A percentile compares a stretch with the other conserved stretches of the same genome.
These are phyloP conservation scores for Tanaodytes sp. DNA, from an alignment of 2,888 invertebrate genomes.

Conservation along the genomic window DNA sequence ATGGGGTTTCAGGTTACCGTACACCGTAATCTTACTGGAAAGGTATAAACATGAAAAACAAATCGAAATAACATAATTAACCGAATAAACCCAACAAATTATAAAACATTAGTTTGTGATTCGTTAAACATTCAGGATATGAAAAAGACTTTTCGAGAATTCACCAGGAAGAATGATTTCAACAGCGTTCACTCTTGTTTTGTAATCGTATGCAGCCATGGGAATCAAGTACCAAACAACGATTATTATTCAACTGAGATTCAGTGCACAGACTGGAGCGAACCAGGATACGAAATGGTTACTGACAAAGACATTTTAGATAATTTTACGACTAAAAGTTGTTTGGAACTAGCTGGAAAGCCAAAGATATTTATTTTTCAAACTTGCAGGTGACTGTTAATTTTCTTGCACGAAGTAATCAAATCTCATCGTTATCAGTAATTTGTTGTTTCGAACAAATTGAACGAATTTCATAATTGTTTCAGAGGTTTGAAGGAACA, in stretches of 20 bases:
- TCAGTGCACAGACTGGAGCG: constrained; percentile 58
- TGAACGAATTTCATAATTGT: too few relatives aligned
- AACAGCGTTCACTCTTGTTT: constrained; percentile 66
- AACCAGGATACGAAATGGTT: constrained; percentile 52
- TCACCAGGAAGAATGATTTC: constrained; percentile 60
- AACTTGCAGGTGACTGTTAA: constrained; percentile 72
- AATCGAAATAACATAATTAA: too few relatives aligned
- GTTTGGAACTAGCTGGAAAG: constrained; percentile 74
- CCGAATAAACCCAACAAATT: too few relatives aligned
- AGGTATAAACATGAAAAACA: too few relatives aligned
- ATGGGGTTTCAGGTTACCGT: constrained; percentile 67
- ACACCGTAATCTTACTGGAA: constrained; percentile 59
- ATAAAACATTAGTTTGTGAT: too few relatives aligned
- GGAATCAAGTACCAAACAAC: constrained; percentile 54
- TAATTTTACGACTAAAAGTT: constrained; percentile 73
- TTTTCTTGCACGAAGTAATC: background rate
- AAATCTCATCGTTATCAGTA: background rate
- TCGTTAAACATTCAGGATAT: constrained; percentile 66
- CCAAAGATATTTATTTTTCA: constrained; percentile 78
- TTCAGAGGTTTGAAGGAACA: constrained; percentile 12
- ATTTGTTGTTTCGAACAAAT: too few relatives aligned
- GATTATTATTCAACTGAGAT: constrained; percentile 59
- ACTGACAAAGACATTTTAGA: constrained; percentile 62
- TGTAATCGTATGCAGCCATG: constrained; percentile 68
- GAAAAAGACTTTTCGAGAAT: constrained; percentile 55